These are phyloP conservation scores for Macrophya alboannulata DNA, from an alignment of 2,888 invertebrate species.

Conservation along the genomic window DNA sequence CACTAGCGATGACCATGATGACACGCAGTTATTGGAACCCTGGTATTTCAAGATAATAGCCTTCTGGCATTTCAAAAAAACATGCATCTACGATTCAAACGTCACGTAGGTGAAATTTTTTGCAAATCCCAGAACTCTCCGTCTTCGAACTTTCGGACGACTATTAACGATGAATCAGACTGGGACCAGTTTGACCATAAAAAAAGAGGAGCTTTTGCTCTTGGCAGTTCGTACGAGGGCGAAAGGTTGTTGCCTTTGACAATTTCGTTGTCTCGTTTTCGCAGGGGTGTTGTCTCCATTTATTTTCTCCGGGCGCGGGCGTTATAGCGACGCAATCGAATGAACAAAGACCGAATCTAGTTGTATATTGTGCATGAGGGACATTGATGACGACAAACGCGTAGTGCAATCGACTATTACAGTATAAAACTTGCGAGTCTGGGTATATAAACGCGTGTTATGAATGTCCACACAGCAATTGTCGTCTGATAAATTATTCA, in stretches of 20 bases:
- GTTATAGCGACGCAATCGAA: background rate
- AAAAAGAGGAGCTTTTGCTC: background rate
- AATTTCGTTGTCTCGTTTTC: background rate
- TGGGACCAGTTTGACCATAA: background rate
- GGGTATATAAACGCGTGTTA: background rate
- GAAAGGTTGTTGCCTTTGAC: background rate
- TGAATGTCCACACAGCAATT: background rate
- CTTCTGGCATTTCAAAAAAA: no score
- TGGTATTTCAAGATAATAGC: no score
- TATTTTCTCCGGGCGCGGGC: background rate
- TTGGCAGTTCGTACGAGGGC: background rate
- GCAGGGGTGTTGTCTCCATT: background rate
- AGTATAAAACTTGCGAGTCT: background rate
- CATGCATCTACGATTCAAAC: background rate
- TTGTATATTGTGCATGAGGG: background rate
- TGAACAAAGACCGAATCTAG: background rate
- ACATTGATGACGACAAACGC: background rate
- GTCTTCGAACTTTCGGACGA: background rate
- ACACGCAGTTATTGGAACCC: background rate
- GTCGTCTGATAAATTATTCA: background rate
- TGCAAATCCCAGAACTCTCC: background rate
- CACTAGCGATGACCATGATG: background rate
- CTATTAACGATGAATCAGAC: background rate
- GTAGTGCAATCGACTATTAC: conserved; percentile 1
- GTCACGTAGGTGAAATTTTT: background rate